Evolutionary conservation across 2,888 invertebrate species (phyloP).

Genomic region (Pyrrhia umbra): DNA sequence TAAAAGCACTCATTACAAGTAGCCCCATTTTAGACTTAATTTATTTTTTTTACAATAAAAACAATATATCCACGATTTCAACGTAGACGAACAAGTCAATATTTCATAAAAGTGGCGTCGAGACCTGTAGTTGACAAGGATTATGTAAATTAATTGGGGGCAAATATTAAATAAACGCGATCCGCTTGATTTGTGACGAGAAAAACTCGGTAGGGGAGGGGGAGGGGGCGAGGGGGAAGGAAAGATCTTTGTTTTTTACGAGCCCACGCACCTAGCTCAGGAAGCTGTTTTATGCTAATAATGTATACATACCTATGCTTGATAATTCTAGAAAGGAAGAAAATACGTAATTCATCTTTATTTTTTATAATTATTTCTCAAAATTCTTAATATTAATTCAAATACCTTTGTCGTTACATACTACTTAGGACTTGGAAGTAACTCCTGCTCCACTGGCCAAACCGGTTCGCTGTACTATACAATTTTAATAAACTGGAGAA

Average conservation of each 20-base stretch:
- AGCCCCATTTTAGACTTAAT: not conserved
- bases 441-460: not conserved
- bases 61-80: constrained; percentile 7
- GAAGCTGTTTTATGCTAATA: constrained; percentile 42
- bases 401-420: too few species aligned
- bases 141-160: constrained; percentile 81
- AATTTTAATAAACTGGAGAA: constrained; percentile 34
- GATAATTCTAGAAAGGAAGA: constrained; percentile 7
- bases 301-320: constrained; percentile 33
- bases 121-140: constrained; percentile 78
- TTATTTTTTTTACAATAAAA: not conserved
- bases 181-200: constrained; percentile 73
- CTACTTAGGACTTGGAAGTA: not conserved
- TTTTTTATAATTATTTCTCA: too few species aligned
- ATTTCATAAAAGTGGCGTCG: constrained; percentile 59
- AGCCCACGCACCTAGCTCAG: constrained; percentile 51
- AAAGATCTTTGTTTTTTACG: constrained; percentile 66
- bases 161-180: constrained; percentile 76
- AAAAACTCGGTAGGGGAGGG: constrained; percentile 53
- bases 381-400: too few species aligned
- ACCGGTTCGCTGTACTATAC: constrained; percentile 11
- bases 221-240: constrained; percentile 7
- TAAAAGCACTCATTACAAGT: too few species aligned
- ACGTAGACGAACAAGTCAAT: constrained; percentile 46
- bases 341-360: constrained; percentile 18